These are phyloP conservation scores for Gymnocypris eckloni DNA, from an alignment of 2,797 vertebrate genomes.

Conservation along the genomic window DNA sequence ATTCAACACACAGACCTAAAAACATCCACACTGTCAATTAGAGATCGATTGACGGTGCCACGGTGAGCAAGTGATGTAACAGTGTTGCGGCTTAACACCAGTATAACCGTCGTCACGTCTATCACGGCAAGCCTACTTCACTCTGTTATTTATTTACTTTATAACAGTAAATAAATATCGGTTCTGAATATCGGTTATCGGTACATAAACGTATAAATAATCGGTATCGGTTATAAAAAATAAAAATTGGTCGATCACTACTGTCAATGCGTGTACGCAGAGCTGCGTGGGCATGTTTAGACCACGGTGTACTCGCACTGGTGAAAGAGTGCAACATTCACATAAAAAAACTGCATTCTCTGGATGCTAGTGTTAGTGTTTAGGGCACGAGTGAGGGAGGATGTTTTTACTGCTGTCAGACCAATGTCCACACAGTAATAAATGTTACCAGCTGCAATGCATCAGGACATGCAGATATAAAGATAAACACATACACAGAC, in stretches of 20 bases:
- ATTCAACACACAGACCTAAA: slow-evolving; percentile 38
- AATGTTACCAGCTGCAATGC: not conserved
- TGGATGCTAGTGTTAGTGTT: slow-evolving; percentile 8
- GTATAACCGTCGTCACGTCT: no score
- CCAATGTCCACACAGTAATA: not conserved
- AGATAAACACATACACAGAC: not conserved
- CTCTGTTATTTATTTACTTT: no score
- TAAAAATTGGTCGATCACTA: no score
- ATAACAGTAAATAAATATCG: no score
- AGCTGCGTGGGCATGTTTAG: slow-evolving; percentile 12
- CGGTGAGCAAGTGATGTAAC: no score
- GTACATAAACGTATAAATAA: no score
- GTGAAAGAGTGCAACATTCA: not conserved
- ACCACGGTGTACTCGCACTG: not conserved
- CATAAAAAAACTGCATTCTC: not conserved
- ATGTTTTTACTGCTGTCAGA: not conserved
- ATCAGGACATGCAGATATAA: not conserved
- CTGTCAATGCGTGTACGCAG: not conserved
- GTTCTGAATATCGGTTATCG: no score
- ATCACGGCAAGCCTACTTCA: no score
- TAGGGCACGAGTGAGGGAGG: not conserved
- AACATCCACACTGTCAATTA: slow-evolving; percentile 14
- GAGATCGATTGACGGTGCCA: no score
- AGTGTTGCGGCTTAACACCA: no score
- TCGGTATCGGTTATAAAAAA: no score